Conservation (phyloP, 2,888 invertebrate species). For the Nemotelus nigrinus region DNA sequence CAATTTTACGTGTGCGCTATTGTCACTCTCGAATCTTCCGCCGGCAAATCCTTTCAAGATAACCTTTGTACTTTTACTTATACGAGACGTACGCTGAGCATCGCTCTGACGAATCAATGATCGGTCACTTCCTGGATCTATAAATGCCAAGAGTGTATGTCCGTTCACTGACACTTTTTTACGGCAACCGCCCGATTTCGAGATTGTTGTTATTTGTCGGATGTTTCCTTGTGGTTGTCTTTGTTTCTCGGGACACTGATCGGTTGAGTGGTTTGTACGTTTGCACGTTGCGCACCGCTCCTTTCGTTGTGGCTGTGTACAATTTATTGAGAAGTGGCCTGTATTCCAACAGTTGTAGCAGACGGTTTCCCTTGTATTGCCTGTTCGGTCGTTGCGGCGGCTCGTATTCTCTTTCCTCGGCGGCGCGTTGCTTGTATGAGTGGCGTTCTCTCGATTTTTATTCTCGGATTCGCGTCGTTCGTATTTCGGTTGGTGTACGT, state of each 20-base stretch:
- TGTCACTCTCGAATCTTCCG: neutral
- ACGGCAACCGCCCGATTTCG: too few relatives aligned
- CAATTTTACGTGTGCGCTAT: neutral
- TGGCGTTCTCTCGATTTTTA: conserved; percentile 1
- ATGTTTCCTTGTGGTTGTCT: neutral
- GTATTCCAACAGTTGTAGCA: conserved; percentile 10
- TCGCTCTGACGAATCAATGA: too few relatives aligned
- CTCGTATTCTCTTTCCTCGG: neutral
- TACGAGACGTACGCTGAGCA: neutral
- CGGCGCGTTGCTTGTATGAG: neutral
- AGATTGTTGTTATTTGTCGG: neutral
- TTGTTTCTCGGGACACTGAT: neutral
- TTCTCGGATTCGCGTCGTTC: too few relatives aligned
- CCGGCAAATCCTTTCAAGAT: conserved; percentile 33
- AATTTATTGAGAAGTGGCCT: conserved; percentile 23
- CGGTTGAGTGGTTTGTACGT: conserved; percentile 9
- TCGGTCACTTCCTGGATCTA: conserved; percentile 3
- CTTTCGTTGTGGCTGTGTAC: conserved; percentile 18
- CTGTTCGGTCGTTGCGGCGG: too few relatives aligned
- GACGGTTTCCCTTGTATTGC: neutral
- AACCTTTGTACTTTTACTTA: neutral
- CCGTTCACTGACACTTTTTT: neutral
- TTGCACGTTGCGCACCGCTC: conserved; percentile 20
- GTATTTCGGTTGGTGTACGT: neutral
- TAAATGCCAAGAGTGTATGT: too few relatives aligned